Evolutionary conservation across 2,113 vertebrate genomes (phyloP), one percentile per base, ranked within the genome.

Genomic region (Murina feae): DNA sequence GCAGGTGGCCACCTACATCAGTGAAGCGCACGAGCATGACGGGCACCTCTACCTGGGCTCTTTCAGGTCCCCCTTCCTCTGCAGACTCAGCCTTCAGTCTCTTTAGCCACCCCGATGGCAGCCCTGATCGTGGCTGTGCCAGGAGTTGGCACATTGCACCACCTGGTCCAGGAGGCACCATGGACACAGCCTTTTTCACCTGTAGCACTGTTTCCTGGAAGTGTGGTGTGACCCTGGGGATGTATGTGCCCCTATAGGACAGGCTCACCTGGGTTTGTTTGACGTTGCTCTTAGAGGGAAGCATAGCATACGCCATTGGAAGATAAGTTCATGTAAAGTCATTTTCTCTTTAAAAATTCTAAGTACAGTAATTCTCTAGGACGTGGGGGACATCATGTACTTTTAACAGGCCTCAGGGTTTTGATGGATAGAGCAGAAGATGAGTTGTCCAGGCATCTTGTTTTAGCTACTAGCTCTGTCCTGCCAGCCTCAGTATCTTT

Each of bases 11-110:
- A 87, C 99, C 2, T 98, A 99, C 7, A 9, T 99, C 95, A 99
- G 99, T 0, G 99, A 99, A 97, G 99, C 96, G 13, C 99, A 99
- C 0, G 99, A 99, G 85, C 98, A 99, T 1, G 92, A 98, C 0
- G 99, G 99, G 18, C 97, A 98, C 42, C 98, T 99, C 28, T 99
- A 99, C 97, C 84, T 99, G 95, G 99, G 99, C n/a, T 99, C 99
- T 86, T 99, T 99, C 98, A 96, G 97, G 2, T 99, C 99, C 11
- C 99, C 99, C 0, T 99, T 99, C 95, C 90, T 99, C 89, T 98
- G 98, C 97, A 99, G 98, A 76, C 98, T 99, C 14, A 98, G 98
- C 93, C 98, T 99, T 80, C 95, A 98, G 90, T 94, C 98, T 20
- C 97, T 98, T 42, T 99, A 98, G 93, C 49, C 7, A 63, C 39